phyloP scores from a whole-genome alignment of 2,888 invertebrate species.

The Orthosia incerta region DNA sequence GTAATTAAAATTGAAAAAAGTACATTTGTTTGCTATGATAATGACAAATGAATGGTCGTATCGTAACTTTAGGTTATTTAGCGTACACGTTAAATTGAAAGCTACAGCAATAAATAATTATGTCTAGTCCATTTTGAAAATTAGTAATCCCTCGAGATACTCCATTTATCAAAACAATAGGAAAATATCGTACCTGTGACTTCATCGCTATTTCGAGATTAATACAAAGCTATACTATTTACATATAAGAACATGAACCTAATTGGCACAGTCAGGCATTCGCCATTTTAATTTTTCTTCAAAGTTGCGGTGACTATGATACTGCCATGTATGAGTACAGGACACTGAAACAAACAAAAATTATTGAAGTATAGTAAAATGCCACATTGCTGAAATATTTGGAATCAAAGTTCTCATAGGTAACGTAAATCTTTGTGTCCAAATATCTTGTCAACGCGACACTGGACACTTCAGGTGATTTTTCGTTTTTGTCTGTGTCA shows the following conservation, averaged over 20 bases:
- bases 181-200: neutral
- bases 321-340: neutral
- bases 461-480: neutral
- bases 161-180: conserved; percentile 6
- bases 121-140: neutral
- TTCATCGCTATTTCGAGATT: neutral
- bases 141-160: conserved; percentile 3
- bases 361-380: neutral
- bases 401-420: neutral
- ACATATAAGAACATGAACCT: neutral
- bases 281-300: conserved; percentile 2
- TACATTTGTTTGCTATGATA: conserved; percentile 2
- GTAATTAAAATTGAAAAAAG: neutral
- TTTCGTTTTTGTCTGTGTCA: neutral
- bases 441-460: neutral
- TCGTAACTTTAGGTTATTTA: conserved; percentile 5
- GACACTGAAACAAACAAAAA: neutral
- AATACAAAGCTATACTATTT: neutral
- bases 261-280: neutral
- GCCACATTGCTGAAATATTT: conserved; percentile 3
- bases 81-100: conserved; percentile 1
- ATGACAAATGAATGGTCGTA: neutral
- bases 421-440: too few relatives aligned
- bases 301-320: neutral
- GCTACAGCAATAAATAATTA: neutral